Evolutionary conservation across 2,888 invertebrate genomes (phyloP), one percentile per base, ranked within the genome.

Genomic region (Lepidochitona cinerea): DNA sequence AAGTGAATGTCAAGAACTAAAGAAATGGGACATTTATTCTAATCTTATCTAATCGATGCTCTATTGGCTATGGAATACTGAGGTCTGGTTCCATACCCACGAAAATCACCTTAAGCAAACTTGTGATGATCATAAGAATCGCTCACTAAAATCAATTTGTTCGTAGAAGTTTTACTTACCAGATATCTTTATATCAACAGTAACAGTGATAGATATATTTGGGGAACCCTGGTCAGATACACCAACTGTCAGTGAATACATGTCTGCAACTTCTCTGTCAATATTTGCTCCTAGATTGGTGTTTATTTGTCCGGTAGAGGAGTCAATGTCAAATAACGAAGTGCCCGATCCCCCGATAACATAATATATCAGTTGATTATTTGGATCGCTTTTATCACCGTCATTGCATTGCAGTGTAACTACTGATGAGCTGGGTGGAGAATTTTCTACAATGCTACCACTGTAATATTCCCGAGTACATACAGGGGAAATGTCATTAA

Each of bases 401-500:
- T 81, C 81, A 14, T 67, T 65, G 54, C 82, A 82, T 7, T 36
- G 66, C 41, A 80, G 52, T 33, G 78, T 78, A n/a, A 64, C 70
- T 9, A 82, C 76, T 5, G 71, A 35, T 32, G 77, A 71, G 4
- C 75, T 74, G 7, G 71, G 36, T 2, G 68, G 29, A 2, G 76
- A 70, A 29, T 70, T 70, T 59, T 81, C 77, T 12, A 68, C 37
- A 14, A 76, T 73, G 2, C 26, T 0, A 9, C 29, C 59, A 35
- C 53, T 35, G 36, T 53, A 72, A 1, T 78, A 72, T 3, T 76
- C 73, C 33, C 83, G 83, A n/a, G 79, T 80, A 74, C 87, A 87
- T 35, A 79, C 77, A 12, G 88, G 88, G 2, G 81, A 81, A 29
- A 82, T 80, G 75, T 87, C 87, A 70, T 87, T 87, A 64, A 78